Conservation (phyloP, 2,888 invertebrate genomes). For the Cremastobaeus sp. region DNA sequence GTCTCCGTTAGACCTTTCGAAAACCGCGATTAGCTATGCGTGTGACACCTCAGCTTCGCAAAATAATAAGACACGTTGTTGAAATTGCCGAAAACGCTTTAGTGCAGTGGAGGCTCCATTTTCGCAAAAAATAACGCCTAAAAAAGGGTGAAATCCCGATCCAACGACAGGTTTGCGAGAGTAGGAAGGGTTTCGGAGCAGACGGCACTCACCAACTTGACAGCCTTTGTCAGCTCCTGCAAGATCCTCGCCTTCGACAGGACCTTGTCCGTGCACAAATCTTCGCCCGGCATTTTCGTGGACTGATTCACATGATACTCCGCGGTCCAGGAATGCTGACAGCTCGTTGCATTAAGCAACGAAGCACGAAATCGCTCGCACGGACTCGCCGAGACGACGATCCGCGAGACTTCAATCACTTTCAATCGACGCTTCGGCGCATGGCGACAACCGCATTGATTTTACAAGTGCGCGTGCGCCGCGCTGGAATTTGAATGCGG, state of each 20-base stretch:
- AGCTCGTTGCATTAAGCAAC: constrained; percentile 44
- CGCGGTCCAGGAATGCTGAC: constrained; percentile 20
- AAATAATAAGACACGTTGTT: too few relatives aligned
- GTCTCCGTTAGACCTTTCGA: neutral
- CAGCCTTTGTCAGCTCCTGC: constrained; percentile 77
- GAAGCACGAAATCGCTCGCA: constrained; percentile 34
- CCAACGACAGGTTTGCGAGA: constrained; percentile 13
- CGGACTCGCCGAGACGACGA: constrained; percentile 12
- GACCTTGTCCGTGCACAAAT: constrained; percentile 76
- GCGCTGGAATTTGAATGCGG: constrained; percentile 61
- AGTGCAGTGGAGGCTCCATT: too few relatives aligned
- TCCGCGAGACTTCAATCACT: constrained; percentile 39
- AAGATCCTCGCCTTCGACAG: constrained; percentile 76
- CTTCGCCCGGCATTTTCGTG: constrained; percentile 72
- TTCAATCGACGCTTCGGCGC: constrained; percentile 63
- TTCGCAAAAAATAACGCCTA: too few relatives aligned
- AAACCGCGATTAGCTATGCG: neutral
- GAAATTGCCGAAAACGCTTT: too few relatives aligned
- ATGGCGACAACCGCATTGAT: constrained; percentile 72
- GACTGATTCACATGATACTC: constrained; percentile 66
- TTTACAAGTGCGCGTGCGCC: constrained; percentile 71
- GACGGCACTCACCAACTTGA: constrained; percentile 75
- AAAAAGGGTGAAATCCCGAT: too few relatives aligned
- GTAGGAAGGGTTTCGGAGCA: constrained; percentile 48
- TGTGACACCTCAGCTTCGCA: too few relatives aligned